Evolutionary conservation across 2,888 invertebrate genomes (phyloP), one percentile per base, ranked within the genome.

Genomic region (Drosophila borealis): DNA sequence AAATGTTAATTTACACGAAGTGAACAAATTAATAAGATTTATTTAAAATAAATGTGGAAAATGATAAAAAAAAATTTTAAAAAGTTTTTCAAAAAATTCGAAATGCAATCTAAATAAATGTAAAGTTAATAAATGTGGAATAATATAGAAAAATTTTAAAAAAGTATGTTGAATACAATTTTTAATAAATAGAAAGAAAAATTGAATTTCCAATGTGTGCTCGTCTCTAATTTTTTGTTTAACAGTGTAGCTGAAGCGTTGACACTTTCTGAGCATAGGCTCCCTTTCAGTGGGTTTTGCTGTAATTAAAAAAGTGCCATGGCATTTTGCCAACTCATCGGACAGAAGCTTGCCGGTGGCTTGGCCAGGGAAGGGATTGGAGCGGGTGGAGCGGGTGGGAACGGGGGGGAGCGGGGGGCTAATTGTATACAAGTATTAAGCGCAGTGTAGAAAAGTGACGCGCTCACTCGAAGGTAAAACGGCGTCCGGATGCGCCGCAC

Each of bases 241-340:
- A 41, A 21, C 73, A 81, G 68, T 85, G 85, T 85, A 49, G 50
- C 50, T n/a, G 44, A 11, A 39, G 25, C 48, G 64, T 65, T 78
- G 79, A 81, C 81, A 78, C 56, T 70, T 84, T 75, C 44, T 50
- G 46, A 42, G 39, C 19, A 48, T 62, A 39, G 59, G 50, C 64
- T 69, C 74, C 74, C 78, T 71, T 70, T 60, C 50, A 17, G 49
- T 69, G 59, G 73, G 64, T 42, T 41, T 36, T 79, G 80, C 64
- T 85, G 77, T 81, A 88, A 82, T 82, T 82, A 74, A 74, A 74
- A 88, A 79, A 70, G 70, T 68, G 66, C 56, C 70, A 53, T 88
- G 86, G 68, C 86, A 64, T 74, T 65, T 61, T 68, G 88, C 77
- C 82, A 85, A 81, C 69, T 85, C 86, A 81, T 79, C 62, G 63